Evolutionary conservation across 1,140 invertebrate genomes (phyloP), one percentile per base, ranked within the genome.

Genomic region (Tetramorium alpestre): DNA sequence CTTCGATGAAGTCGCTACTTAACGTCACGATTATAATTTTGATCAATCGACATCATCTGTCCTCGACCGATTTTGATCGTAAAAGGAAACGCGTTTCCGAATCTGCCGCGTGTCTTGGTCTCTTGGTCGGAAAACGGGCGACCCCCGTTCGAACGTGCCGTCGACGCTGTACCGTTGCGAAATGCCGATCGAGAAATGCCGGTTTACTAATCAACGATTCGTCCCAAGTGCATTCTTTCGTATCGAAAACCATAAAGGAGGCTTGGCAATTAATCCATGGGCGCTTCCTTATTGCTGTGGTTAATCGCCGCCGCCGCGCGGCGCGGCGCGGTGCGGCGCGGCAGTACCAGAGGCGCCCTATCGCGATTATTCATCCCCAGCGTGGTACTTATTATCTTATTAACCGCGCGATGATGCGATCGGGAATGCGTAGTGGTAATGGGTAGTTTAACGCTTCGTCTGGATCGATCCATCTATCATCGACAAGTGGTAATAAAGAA

Each of bases 351-450:
- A 13, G 80, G 69, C 41, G 69, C n/a, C 69, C 41, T 73, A 84
- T 84, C 69, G 54, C 80, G 80, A 84, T 84, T 60, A 75, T 84
- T 84, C 69, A 84, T 84, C 41, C 60, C 80, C 54, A 49, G 69
- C 69, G 25, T 81, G 64, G 51, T 84, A 84, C 80, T 84, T 84
- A 84, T 84, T 84, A 84, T 75, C 80, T 84, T 84, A 84, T 84
- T 84, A 84, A 84, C 67, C 41, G 67, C 41, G 54, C 44, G 80
- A 60, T 33, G 80, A 84, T 84, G 69, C 47, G 80, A 84, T 84
- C 80, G 70, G 69, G 41, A 75, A 84, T 16, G 69, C 80, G 67
- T 47, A 16, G 41, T 84, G 54, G 69, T 84, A 84, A 84, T 84
- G 69, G 54, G 69, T 67, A 75, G 80, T 84, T 84, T 75, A 84